These are phyloP conservation scores for Ceyx margarethae DNA, from an alignment of 2,113 vertebrate species.

Conservation along the genomic window DNA sequence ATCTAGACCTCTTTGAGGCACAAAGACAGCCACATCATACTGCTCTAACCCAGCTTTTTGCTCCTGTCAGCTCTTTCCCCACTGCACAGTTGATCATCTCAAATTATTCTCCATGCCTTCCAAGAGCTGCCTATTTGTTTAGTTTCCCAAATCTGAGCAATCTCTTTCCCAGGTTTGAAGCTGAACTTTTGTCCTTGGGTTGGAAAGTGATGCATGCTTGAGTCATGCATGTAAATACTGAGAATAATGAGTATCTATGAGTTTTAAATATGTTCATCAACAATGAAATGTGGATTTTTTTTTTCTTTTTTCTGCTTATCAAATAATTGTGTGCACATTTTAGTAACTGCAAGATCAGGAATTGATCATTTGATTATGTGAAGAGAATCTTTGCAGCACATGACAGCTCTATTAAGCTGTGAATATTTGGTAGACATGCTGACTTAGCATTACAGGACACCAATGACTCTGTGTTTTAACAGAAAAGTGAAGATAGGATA, in stretches of 20 bases:
- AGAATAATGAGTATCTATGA: not conserved
- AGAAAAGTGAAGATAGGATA: not conserved
- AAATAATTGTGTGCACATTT: not conserved
- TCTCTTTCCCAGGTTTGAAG: not conserved
- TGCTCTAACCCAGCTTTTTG: not conserved
- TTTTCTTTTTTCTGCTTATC: not conserved
- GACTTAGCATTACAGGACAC: not conserved
- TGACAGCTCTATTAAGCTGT: not conserved
- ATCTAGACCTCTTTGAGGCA: not conserved
- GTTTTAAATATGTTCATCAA: not conserved
- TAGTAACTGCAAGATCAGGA: not conserved
- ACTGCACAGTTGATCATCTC: not conserved
- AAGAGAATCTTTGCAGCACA: not conserved
- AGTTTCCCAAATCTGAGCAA: not conserved
- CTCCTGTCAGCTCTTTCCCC: not conserved
- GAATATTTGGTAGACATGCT: not conserved
- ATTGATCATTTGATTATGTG: not conserved
- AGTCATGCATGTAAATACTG: not conserved
- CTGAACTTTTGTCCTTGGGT: not conserved
- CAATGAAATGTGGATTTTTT: not conserved
- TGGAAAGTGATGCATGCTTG: fast-evolving
- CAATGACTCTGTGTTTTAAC: not conserved
- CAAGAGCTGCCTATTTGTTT: not conserved
- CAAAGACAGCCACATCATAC: not conserved
- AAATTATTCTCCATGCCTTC: not conserved